A percentile compares a stretch with the other conserved stretches of the same genome.
Conservation (phyloP, 2,113 vertebrate genomes). For the Pedionomus torquatus region DNA sequence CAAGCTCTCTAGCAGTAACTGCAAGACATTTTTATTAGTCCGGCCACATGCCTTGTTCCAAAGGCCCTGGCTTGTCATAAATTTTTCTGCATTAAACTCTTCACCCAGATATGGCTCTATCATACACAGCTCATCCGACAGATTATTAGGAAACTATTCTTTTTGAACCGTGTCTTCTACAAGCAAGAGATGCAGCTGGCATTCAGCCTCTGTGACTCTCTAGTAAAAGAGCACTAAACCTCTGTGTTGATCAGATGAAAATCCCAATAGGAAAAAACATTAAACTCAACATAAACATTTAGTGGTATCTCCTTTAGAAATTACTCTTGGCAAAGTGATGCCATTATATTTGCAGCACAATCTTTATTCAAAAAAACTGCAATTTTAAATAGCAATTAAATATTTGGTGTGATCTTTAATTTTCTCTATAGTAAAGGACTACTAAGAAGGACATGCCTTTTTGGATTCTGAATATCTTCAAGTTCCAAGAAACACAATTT, state of each 20-base stretch:
- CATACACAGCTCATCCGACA: not conserved
- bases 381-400: not conserved
- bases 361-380: not conserved
- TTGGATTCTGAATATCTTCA: not conserved
- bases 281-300: not conserved
- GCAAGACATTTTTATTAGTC: slow-evolving; percentile 12
- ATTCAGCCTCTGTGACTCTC: not conserved
- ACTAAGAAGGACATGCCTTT: not conserved
- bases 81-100: slow-evolving; percentile 49
- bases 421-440: not conserved
- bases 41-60: not conserved
- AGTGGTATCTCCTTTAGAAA: not conserved
- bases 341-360: not conserved
- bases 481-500: not conserved
- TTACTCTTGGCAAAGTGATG: not conserved
- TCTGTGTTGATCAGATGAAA: not conserved
- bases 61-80: not conserved
- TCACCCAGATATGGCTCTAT: not conserved
- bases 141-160: slow-evolving; percentile 32
- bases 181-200: not conserved
- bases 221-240: not conserved
- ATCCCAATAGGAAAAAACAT: not conserved
- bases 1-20: slow-evolving; percentile 10
- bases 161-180: not conserved
- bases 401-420: not conserved